Evolutionary conservation across 2,113 vertebrate species (phyloP).

Genomic region (Muntiacus reevesi): DNA sequence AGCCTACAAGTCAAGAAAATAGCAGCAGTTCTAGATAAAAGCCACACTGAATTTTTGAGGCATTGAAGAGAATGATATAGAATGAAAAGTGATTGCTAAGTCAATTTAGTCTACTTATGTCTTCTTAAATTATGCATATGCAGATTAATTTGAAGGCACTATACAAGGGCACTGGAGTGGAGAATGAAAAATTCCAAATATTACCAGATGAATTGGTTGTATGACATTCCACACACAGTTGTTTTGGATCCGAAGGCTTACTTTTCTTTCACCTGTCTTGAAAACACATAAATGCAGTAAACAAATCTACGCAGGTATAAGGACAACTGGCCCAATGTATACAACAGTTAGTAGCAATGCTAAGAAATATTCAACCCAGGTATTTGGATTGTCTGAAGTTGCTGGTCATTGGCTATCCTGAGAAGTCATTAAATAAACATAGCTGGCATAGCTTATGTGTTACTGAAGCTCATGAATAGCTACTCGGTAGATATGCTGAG

Average conservation of each 20-base stretch:
- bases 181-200: not conserved
- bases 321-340: not conserved
- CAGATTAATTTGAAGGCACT: not conserved
- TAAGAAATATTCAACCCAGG: not conserved
- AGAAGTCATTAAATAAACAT: not conserved
- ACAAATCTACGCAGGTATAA: not conserved
- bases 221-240: not conserved
- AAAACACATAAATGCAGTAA: not conserved
- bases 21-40: not conserved
- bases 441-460: not conserved
- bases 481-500: not conserved
- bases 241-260: not conserved
- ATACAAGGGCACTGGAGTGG: not conserved
- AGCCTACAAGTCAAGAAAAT: not conserved
- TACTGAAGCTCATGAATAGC: not conserved
- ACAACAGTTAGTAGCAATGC: not conserved
- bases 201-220: not conserved
- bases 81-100: not conserved
- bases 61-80: not conserved
- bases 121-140: not conserved
- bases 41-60: not conserved
- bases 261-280: not conserved
- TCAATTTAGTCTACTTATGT: not conserved
- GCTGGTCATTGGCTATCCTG: not conserved
- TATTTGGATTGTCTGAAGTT: not conserved